These are phyloP conservation scores for Bradypodion ventrale DNA, from an alignment of 2,797 vertebrate species.

Conservation along the genomic window DNA sequence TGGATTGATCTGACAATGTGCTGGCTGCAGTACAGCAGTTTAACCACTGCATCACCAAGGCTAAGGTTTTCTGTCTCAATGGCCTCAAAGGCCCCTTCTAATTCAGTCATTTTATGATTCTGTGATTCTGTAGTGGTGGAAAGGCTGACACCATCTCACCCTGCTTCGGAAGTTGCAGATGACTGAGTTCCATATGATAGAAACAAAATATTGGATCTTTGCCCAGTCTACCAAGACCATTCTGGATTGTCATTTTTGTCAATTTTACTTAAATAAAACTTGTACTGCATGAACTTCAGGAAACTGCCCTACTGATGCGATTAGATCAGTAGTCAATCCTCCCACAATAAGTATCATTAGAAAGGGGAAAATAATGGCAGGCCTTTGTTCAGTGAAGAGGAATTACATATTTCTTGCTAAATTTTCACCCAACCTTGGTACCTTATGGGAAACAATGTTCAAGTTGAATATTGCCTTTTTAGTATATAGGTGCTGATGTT, in stretches of 20 bases:
- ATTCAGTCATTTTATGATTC: too few species aligned
- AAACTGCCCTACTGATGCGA: too few species aligned
- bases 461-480: conserved; percentile 6
- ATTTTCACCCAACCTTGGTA: conserved; percentile 4
- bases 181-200: neutral
- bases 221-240: neutral
- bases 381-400: neutral
- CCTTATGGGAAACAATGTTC: neutral
- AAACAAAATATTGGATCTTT: neutral
- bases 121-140: neutral
- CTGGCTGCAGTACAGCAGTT: too few species aligned
- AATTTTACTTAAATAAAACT: neutral
- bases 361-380: neutral
- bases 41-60: too few species aligned
- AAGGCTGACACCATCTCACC: neutral
- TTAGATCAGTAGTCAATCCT: neutral
- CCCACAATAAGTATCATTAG: too few species aligned
- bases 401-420: neutral
- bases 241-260: neutral
- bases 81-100: too few species aligned
- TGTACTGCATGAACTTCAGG: too few species aligned
- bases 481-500: conserved; percentile 17
- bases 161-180: neutral
- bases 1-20: too few species aligned
- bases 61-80: too few species aligned